Conservation (phyloP, 2,113 vertebrate species). For the Salminus brasiliensis region DNA sequence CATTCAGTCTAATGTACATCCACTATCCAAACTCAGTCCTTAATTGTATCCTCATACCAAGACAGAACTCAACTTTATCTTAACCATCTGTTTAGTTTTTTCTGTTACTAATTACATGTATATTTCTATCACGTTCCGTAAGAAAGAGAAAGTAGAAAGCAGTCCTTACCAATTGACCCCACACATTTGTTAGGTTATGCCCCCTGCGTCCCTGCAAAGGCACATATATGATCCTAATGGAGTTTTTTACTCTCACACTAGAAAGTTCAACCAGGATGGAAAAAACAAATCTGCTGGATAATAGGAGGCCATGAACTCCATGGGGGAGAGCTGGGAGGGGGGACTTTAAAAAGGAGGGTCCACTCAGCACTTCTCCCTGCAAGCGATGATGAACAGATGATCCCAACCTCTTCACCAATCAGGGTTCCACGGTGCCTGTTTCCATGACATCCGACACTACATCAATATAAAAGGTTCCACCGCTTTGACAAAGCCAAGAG, state of each 20-base stretch:
- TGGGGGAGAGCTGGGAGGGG: not conserved
- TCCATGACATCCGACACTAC: constrained; percentile 56
- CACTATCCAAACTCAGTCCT: not conserved
- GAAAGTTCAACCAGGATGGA: constrained; percentile 76
- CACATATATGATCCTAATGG: constrained; percentile 72
- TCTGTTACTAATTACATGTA: not conserved
- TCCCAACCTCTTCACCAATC: constrained; percentile 64
- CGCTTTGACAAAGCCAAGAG: constrained; percentile 34
- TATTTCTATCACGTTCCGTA: constrained; percentile 39
- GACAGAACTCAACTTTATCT: not conserved
- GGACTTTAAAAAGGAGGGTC: constrained; percentile 67
- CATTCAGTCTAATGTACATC: not conserved
- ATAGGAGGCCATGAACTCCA: constrained; percentile 68
- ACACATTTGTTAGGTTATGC: constrained; percentile 82
- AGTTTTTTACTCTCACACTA: constrained; percentile 64
- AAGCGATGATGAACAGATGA: constrained; percentile 52
- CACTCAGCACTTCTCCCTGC: constrained; percentile 79
- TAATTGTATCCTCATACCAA: not conserved
- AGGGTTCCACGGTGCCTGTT: constrained; percentile 50
- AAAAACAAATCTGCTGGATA: constrained; percentile 72
- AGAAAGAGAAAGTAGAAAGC: constrained; percentile 52
- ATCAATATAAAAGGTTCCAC: constrained; percentile 22
- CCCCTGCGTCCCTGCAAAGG: constrained; percentile 68
- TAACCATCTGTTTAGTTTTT: not conserved
- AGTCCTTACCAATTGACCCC: constrained; percentile 82